These are phyloP conservation scores for Timandra comae DNA, from an alignment of 2,888 invertebrate genomes.

Conservation along the genomic window DNA sequence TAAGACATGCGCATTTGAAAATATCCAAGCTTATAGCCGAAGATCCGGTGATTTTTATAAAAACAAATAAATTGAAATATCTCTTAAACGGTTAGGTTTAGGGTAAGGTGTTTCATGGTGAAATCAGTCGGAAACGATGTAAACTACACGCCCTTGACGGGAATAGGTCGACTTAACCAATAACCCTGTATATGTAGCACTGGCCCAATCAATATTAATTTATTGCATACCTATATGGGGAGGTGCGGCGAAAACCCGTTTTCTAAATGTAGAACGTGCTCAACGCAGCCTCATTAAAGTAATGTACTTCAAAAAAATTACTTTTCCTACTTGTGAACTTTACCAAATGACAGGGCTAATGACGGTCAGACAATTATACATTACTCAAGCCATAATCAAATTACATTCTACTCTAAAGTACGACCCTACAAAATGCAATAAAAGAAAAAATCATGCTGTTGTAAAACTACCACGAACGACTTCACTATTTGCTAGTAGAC, in stretches of 20 bases:
- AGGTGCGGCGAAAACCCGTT: neutral
- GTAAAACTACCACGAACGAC: neutral
- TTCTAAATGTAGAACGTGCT: neutral
- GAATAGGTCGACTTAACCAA: too few species aligned
- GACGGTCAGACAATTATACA: neutral
- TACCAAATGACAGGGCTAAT: neutral
- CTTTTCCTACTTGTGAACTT: neutral
- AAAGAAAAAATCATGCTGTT: neutral
- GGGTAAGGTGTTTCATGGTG: too few species aligned
- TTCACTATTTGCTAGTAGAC: neutral
- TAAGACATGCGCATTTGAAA: too few species aligned
- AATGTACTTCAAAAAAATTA: neutral
- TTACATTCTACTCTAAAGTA: neutral
- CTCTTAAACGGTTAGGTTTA: too few species aligned
- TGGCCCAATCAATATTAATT: neutral
- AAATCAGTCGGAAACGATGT: too few species aligned
- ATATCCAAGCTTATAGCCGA: too few species aligned
- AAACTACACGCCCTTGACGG: too few species aligned
- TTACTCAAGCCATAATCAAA: neutral
- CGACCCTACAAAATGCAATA: neutral
- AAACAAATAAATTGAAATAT: too few species aligned
- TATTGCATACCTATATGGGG: neutral
- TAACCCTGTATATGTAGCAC: neutral
- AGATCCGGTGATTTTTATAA: too few species aligned
- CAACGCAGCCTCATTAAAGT: neutral